Percentiles rank a stretch among this genome's conserved stretches.
Evolutionary conservation across 2,888 invertebrate genomes (phyloP).

Genomic region (Volucella inflata): DNA sequence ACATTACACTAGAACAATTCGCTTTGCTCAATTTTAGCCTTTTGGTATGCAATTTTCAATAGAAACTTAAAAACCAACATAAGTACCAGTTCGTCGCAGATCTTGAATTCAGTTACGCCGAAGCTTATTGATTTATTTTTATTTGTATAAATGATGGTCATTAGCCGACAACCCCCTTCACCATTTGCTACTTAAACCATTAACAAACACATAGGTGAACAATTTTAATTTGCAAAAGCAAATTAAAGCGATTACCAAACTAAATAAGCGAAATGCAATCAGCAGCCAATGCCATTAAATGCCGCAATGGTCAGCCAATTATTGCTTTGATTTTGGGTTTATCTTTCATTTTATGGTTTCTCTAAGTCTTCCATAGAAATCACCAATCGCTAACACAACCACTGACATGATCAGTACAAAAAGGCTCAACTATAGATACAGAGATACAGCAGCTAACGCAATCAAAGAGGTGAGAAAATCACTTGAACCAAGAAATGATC

Average conservation of each 20-base stretch:
- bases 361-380: conserved; percentile 34
- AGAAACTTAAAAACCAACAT: too few relatives aligned
- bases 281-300: conserved; percentile 61
- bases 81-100: too few relatives aligned
- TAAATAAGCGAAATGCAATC: conserved; percentile 72
- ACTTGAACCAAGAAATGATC: conserved; percentile 72
- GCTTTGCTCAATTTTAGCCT: too few relatives aligned
- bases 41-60: too few relatives aligned
- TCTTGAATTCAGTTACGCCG: too few relatives aligned
- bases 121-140: conserved; percentile 56
- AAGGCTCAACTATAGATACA: conserved; percentile 34
- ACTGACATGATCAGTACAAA: neutral
- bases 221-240: conserved; percentile 70
- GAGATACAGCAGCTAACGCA: conserved; percentile 55
- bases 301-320: conserved; percentile 69
- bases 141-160: conserved; percentile 50
- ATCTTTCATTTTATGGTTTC: conserved; percentile 64
- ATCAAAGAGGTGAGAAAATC: conserved; percentile 74
- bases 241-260: conserved; percentile 73
- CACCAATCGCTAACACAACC: conserved; percentile 9
- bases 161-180: conserved; percentile 39
- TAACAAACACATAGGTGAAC: conserved; percentile 69
- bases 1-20: too few relatives aligned
- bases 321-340: conserved; percentile 64
- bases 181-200: conserved; percentile 25